Evolutionary conservation across 2,888 invertebrate genomes (phyloP), one percentile per base, ranked within the genome.

Genomic region (Tipula unca): DNA sequence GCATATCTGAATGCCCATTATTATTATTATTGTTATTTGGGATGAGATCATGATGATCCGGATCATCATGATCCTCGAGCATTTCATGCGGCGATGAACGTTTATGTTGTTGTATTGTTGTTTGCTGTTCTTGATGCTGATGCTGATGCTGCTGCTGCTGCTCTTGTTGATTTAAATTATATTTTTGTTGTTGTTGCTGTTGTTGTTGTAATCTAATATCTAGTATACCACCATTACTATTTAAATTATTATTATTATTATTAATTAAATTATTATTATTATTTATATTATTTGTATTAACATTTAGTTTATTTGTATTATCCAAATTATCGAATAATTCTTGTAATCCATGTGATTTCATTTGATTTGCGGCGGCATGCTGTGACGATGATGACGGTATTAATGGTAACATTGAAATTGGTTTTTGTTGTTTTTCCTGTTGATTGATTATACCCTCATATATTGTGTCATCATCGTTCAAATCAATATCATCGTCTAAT

Each of bases 61-160:
- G 13, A 13, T 25, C 42, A 85, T 42, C 42, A 48, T 25, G 25
- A 29, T 39, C 84, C 2, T 29, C 29, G 48, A 48, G 87, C 82
- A 86, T 87, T 82, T 87, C 88, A 86, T 87, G 25, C 29, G 85
- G 36, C 14, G 86, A 85, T 29, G 85, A 82, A 36, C 86, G 83
- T 86, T 86, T 86, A 87, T 89, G 88, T 86, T 89, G 87, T 86
- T 88, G 86, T 85, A 88, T 87, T 87, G 88, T 85, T 85, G 88
- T 87, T 87, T 88, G 88, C 86, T 88, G 88, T 42, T 87, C 87
- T 39, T 84, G 35, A 10, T 35, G 84, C 20, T 83, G 83, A 8
- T 89, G 88, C 85, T 88, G 87, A 86, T 89, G 86, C 85, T 88
- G 87, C 87, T 88, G 88, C 86, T 88, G 88, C 42, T 87, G 87